Base-by-base conservation (phyloP, 2,888 invertebrate genomes). In the Gandaritis pyraliata region DNA sequence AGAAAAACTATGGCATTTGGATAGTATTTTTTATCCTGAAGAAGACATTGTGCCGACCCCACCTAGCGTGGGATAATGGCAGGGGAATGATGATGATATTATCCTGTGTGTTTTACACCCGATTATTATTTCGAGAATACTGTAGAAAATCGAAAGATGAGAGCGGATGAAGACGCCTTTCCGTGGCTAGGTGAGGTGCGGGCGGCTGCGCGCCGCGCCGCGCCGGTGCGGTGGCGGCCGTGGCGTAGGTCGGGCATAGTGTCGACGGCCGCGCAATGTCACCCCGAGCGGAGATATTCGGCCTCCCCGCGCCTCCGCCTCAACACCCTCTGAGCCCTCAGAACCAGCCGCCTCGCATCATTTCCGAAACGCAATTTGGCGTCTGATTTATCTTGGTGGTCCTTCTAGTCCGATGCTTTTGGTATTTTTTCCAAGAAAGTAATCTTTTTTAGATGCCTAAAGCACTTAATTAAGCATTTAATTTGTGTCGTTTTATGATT, bases 241-340 rank as follows among this genome's bases (percentile, higher is more conserved):
- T 86, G 81, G 81, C 83, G 87, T 90, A 90, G 90, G 90, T 90
- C 89, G 88, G 86, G 84, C 84, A 86, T 71, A 82, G 80, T 83
- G 89, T 90, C 90, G 87, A 82, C 74, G 90, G 73, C 86, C 91
- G 83, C 75, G 78, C 91, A 90, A 90, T 88, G 91, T 91, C 91
- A 90, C 91, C 90, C 86, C 84, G 85, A 76, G 76, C 74, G 72
- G 78, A 82, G 80, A 85, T 81, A 80, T 85, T 86, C 81, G 83
- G 82, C 82, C 72, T 71, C 73, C 72, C 64, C 72, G 70, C 75
- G 72, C 69, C 73, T 69, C 65, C 68, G 66, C 65, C 66, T 67
- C 70, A 66, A 57, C 73, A 51, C 69, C 67, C 61, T 59, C 65
- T 47, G 54, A 61, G 61, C 64, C 67, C 67, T 60, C 66, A 56